phyloP scores from a whole-genome alignment of 2,113 vertebrate species.

The Bos taurus region ARS-UCD2.0 NC_037345.1:9432501-9433000 shows the following conservation, averaged over 20 bases:
- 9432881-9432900: background rate
- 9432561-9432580: background rate
- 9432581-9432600: background rate
- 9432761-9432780: slow-evolving; percentile 17
- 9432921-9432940: background rate
- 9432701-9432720: background rate
- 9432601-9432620: background rate
- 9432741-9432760: fast-evolving
- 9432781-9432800: fast-evolving
- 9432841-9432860: fast-evolving
- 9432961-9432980: background rate
- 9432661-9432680: background rate
- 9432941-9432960: background rate
- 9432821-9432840: background rate
- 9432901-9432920: background rate
- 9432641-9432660: background rate
- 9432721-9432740: background rate
- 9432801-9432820: background rate
- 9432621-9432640: background rate
- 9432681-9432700: background rate
- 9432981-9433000: background rate
- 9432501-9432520: slow-evolving; percentile 51
- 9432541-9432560: background rate
- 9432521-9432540: background rate
- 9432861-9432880: background rate